Evolutionary conservation across 37 sponge, comb jelly and placozoan species (phyloP).

Genomic region (Aplysina aerophoba): DNA sequence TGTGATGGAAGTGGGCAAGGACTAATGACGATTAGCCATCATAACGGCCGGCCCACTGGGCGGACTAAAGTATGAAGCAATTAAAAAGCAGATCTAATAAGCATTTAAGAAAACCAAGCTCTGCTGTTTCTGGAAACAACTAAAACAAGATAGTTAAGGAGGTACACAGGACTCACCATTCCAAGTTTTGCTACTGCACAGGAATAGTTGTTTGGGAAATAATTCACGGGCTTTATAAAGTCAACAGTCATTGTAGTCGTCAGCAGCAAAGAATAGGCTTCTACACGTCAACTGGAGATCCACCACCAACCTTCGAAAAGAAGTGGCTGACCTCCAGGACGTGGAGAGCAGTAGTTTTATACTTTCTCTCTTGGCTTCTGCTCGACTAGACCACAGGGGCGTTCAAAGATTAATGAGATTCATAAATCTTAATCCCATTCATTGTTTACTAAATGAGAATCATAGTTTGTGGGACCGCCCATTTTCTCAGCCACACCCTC

Average conservation of each 20-base stretch:
- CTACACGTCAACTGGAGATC: conserved; percentile 7
- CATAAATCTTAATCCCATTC: conserved; percentile 1
- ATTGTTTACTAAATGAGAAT: background rate
- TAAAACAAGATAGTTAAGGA: too few species aligned
- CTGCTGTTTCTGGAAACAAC: background rate
- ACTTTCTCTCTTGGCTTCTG: background rate
- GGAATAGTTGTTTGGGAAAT: background rate
- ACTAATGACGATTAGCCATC: background rate
- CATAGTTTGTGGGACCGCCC: conserved; percentile 2
- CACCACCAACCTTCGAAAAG: background rate
- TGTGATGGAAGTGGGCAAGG: conserved; percentile 2
- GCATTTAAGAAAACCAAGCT: background rate
- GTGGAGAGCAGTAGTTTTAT: conserved; percentile 2
- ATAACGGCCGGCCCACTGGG: conserved; percentile 22
- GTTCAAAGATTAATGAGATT: background rate
- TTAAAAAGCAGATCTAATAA: conserved; percentile 4
- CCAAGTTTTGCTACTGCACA: conserved; percentile 32
- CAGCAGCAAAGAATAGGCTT: too few species aligned
- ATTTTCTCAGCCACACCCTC: conserved; percentile 3
- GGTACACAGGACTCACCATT: background rate
- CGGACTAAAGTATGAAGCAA: conserved; percentile 1
- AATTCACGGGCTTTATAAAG: conserved; percentile 4
- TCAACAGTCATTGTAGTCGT: conserved; percentile 22
- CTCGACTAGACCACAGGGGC: conserved; percentile 23
- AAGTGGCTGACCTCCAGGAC: conserved; percentile 15